Conservation (phyloP, 2,888 invertebrate genomes). For the Stenolophus ochropezus region DNA sequence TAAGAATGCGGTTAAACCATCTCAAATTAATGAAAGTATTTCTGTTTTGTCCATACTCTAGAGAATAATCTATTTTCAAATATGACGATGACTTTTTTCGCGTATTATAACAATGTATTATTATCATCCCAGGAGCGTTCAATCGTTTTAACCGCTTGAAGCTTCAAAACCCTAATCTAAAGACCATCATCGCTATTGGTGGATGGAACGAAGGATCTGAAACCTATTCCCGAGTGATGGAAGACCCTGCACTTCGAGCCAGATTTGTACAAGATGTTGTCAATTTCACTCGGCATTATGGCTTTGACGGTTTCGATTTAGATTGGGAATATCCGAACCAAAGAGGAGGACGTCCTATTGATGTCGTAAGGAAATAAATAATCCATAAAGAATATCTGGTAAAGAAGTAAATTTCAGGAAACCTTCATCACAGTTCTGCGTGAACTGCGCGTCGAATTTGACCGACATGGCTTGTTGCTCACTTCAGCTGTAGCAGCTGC, state of each 20-base stretch:
- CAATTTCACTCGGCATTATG: slow-evolving; percentile 75
- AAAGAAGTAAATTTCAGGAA: slow-evolving; percentile 62
- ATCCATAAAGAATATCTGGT: neutral
- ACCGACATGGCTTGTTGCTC: slow-evolving; percentile 73
- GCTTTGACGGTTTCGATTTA: slow-evolving; percentile 83
- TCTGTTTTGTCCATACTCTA: too few relatives aligned
- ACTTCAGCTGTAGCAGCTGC: slow-evolving; percentile 78
- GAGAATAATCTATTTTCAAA: too few relatives aligned
- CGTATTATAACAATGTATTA: too few relatives aligned
- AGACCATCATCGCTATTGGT: slow-evolving; percentile 80
- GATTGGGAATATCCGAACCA: slow-evolving; percentile 85
- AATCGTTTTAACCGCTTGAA: slow-evolving; percentile 76
- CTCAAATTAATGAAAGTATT: too few relatives aligned
- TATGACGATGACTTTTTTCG: too few relatives aligned
- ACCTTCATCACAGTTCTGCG: slow-evolving; percentile 75
- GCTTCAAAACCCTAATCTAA: slow-evolving; percentile 73
- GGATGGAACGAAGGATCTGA: slow-evolving; percentile 78
- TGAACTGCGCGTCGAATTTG: slow-evolving; percentile 75
- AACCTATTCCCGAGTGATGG: slow-evolving; percentile 69
- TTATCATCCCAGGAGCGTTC: slow-evolving; percentile 73
- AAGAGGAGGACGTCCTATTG: slow-evolving; percentile 74
- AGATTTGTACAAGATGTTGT: slow-evolving; percentile 77
- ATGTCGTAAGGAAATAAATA: slow-evolving; percentile 66
- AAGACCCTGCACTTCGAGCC: slow-evolving; percentile 71
- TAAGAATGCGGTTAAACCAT: too few relatives aligned